Percentiles rank a stretch among this genome's conserved stretches.
Conservation (phyloP, 1,140 invertebrate genomes). For the Chelonus insularis region DNA sequence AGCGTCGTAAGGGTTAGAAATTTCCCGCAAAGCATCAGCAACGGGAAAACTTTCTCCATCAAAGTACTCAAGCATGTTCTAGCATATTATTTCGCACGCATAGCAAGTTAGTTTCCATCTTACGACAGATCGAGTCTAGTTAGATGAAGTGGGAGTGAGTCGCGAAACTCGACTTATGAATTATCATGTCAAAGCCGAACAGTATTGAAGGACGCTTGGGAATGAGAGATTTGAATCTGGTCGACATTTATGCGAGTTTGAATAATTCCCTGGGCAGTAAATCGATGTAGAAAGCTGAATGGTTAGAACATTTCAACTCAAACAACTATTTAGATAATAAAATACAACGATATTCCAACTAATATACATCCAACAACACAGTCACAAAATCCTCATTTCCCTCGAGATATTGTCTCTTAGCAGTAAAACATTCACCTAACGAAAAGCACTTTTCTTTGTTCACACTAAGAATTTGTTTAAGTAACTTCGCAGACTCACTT, state of each 20-base stretch:
- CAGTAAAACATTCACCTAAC: too few relatives aligned
- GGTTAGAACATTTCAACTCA: too few relatives aligned
- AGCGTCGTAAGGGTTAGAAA: constrained; percentile 2
- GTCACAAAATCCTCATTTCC: too few relatives aligned
- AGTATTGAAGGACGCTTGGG: background rate
- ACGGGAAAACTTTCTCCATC: constrained; percentile 15
- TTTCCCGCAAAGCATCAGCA: background rate
- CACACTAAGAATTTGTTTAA: constrained; percentile 10
- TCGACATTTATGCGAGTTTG: constrained; percentile 10
- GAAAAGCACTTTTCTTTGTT: background rate
- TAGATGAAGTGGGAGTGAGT: background rate
- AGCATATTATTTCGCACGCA: constrained; percentile 21
- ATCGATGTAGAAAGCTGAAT: background rate
- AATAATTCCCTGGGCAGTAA: constrained; percentile 8
- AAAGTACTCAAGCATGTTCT: constrained; percentile 9
- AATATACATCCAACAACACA: too few relatives aligned
- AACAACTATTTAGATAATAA: too few relatives aligned
- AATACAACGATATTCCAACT: too few relatives aligned
- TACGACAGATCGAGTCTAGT: background rate
- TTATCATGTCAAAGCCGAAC: constrained; percentile 4
- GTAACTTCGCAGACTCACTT: constrained; percentile 2
- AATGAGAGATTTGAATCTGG: background rate
- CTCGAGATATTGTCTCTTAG: too few relatives aligned
- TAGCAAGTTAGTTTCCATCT: constrained; percentile 5
- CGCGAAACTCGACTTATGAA: background rate